A percentile compares a stretch with the other conserved stretches of the same genome.
phyloP scores from a whole-genome alignment of 2,113 vertebrate genomes.

The Cephalopterus ornatus region DNA sequence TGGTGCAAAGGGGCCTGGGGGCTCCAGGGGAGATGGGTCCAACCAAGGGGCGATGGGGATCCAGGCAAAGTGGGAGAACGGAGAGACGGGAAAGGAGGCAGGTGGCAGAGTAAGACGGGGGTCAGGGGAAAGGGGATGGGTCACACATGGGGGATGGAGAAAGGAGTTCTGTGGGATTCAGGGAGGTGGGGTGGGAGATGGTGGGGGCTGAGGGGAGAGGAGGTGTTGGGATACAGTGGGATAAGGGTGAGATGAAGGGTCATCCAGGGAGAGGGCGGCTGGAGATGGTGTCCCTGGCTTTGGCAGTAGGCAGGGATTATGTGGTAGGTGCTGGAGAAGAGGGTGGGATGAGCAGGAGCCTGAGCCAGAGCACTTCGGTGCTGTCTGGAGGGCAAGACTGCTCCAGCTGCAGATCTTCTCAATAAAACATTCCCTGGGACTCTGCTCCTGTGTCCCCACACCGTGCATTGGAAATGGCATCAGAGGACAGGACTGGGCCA shows the following conservation, averaged over 20 bases:
- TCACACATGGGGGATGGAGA: background rate
- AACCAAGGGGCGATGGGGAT: background rate
- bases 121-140: background rate
- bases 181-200: background rate
- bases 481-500: background rate
- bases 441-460: background rate
- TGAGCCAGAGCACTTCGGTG: background rate
- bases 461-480: background rate
- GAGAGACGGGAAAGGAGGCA: background rate
- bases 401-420: background rate
- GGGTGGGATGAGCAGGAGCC: background rate
- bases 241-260: background rate
- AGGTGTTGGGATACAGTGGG: background rate
- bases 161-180: background rate
- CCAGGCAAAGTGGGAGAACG: background rate
- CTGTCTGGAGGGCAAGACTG: background rate
- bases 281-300: background rate
- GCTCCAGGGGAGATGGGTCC: background rate
- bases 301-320: background rate
- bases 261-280: background rate
- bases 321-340: background rate
- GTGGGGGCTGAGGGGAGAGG: background rate
- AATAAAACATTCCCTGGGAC: background rate
- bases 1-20: background rate
- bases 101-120: background rate